phyloP scores from a whole-genome alignment of 1,140 invertebrate species.

The Drosophila pectinifera region DNA sequence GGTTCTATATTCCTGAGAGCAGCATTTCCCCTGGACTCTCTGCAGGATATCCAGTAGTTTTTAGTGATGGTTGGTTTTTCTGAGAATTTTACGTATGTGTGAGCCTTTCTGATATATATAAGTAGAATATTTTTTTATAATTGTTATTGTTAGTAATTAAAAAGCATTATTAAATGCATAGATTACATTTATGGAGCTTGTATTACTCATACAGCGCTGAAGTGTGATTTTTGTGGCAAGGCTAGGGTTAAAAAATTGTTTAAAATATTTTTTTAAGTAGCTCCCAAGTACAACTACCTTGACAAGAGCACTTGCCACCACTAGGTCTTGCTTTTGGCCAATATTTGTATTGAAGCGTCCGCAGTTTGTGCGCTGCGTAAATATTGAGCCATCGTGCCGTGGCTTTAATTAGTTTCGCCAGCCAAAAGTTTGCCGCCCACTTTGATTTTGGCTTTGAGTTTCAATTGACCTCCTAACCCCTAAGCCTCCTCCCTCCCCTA shows the following conservation, averaged over 20 bases:
- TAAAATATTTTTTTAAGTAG: neutral
- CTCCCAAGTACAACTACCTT: neutral
- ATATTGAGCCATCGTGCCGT: slow-evolving; percentile 72
- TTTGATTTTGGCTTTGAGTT: slow-evolving; percentile 48
- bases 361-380: slow-evolving; percentile 59
- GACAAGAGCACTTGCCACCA: neutral
- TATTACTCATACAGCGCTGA: no score
- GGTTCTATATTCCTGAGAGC: slow-evolving; percentile 23
- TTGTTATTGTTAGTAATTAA: neutral
- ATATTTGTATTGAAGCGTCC: slow-evolving; percentile 25
- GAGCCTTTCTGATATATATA: neutral
- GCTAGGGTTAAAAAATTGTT: neutral
- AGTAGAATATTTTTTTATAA: neutral
- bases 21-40: neutral
- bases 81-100: neutral
- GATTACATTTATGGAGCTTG: neutral
- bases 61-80: slow-evolving; percentile 6
- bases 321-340: neutral
- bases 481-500: slow-evolving; percentile 54
- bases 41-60: neutral
- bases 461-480: slow-evolving; percentile 13
- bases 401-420: slow-evolving; percentile 70
- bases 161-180: no score
- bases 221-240: no score
- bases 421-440: slow-evolving; percentile 51